phyloP scores from a whole-genome alignment of 2,888 invertebrate genomes.

The Callyntrura sp. region DNA sequence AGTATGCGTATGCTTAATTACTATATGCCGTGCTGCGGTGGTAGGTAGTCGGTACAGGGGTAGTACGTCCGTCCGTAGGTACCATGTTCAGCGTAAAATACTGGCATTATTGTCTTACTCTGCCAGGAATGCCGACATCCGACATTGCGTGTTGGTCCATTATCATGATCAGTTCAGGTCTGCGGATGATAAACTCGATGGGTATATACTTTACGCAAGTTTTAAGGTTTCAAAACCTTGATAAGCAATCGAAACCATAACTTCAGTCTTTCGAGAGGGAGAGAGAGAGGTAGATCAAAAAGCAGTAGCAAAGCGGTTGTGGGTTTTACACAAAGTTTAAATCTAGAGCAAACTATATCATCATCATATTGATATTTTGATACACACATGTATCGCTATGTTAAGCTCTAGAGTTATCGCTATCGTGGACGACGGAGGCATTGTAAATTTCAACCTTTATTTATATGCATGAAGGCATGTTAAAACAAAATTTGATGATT shows the following conservation, averaged over 20 bases:
- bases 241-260: conserved; percentile 16
- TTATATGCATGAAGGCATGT: too few relatives aligned
- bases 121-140: not conserved
- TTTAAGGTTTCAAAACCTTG: conserved; percentile 2
- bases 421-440: not conserved
- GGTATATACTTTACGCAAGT: not conserved
- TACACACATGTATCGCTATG: not conserved
- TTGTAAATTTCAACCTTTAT: not conserved
- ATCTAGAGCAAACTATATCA: not conserved
- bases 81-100: too few relatives aligned
- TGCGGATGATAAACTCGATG: conserved; percentile 18
- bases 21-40: not conserved
- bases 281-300: not conserved
- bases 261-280: not conserved
- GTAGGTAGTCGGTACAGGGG: not conserved
- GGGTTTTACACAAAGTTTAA: not conserved
- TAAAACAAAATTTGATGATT: conserved; percentile 63
- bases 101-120: not conserved
- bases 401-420: too few relatives aligned
- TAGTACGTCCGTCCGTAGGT: too few relatives aligned
- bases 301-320: not conserved
- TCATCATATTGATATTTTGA: not conserved
- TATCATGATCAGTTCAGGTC: not conserved
- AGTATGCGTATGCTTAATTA: not conserved
- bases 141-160: not conserved